Conservation (phyloP, 2,797 vertebrate genomes). For the Synanceia verrucosa region DNA sequence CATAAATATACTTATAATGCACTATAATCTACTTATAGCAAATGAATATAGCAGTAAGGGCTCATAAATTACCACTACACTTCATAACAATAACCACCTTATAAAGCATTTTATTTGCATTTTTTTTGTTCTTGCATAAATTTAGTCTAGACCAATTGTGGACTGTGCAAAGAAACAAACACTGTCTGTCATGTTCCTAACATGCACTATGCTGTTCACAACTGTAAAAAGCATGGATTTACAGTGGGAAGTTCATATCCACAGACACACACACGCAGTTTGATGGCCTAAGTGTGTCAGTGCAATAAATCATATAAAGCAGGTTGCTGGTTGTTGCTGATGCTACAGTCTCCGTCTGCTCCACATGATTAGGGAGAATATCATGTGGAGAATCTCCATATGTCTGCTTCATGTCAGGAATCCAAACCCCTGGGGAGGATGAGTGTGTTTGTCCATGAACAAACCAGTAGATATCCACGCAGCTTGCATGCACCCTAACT, state of each 20-base stretch:
- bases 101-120: no score
- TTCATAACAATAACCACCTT: no score
- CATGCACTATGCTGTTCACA: slow-evolving; percentile 7
- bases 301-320: slow-evolving; percentile 81
- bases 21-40: no score
- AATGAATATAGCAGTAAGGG: no score
- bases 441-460: slow-evolving; percentile 35
- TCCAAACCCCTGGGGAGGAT: slow-evolving; percentile 60
- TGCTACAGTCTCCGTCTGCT: slow-evolving; percentile 74
- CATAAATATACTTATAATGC: no score
- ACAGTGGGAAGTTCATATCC: slow-evolving; percentile 24
- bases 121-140: background rate
- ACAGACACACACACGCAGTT: background rate
- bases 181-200: slow-evolving; percentile 14
- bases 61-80: no score
- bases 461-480: slow-evolving; percentile 38
- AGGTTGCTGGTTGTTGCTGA: slow-evolving; percentile 77
- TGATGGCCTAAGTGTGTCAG: slow-evolving; percentile 51
- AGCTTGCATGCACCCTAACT: slow-evolving; percentile 18
- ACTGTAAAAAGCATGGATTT: slow-evolving; percentile 42
- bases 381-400: slow-evolving; percentile 80
- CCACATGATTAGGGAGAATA: slow-evolving; percentile 78
- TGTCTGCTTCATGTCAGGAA: slow-evolving; percentile 62
- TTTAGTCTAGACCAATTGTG: slow-evolving; percentile 9
- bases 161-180: background rate